Conservation (phyloP, 2,888 invertebrate genomes). For the Papilio gigon region DNA sequence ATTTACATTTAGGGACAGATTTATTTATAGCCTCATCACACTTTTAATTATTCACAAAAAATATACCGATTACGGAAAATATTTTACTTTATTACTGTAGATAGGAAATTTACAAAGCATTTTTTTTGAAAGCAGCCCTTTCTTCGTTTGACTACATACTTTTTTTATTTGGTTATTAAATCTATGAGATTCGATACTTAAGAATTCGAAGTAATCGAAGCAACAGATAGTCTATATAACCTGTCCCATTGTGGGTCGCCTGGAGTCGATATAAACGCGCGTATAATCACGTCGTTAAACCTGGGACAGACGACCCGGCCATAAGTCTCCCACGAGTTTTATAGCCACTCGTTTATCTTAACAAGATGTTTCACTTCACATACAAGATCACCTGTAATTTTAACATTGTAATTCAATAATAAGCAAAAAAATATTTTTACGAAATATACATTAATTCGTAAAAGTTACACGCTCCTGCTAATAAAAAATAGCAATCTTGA, state of each 20-base stretch:
- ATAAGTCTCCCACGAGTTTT: constrained; percentile 50
- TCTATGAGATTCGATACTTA: not conserved
- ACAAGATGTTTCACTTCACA: constrained; percentile 45
- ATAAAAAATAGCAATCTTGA: too few relatives aligned
- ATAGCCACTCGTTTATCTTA: constrained; percentile 59
- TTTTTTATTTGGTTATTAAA: not conserved
- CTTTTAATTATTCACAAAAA: not conserved
- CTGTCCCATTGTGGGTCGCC: constrained; percentile 4
- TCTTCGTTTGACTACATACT: too few relatives aligned
- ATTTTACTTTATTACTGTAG: too few relatives aligned
- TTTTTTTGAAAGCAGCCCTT: not conserved
- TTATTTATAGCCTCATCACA: constrained; percentile 2
- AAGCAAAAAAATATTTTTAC: too few relatives aligned
- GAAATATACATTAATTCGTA: too few relatives aligned
- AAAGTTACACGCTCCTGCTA: too few relatives aligned
- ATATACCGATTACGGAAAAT: too few relatives aligned
- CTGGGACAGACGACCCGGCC: constrained; percentile 47
- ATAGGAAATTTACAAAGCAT: too few relatives aligned
- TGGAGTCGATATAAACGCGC: constrained; percentile 48
- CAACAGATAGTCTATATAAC: constrained; percentile 1
- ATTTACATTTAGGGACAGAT: constrained; percentile 22
- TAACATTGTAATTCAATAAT: not conserved
- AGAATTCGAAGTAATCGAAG: not conserved
- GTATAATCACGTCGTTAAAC: constrained; percentile 60
- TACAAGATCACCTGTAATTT: constrained; percentile 33